Conservation (phyloP, 2,113 vertebrate genomes). For the Pygathrix nemaeus region DNA sequence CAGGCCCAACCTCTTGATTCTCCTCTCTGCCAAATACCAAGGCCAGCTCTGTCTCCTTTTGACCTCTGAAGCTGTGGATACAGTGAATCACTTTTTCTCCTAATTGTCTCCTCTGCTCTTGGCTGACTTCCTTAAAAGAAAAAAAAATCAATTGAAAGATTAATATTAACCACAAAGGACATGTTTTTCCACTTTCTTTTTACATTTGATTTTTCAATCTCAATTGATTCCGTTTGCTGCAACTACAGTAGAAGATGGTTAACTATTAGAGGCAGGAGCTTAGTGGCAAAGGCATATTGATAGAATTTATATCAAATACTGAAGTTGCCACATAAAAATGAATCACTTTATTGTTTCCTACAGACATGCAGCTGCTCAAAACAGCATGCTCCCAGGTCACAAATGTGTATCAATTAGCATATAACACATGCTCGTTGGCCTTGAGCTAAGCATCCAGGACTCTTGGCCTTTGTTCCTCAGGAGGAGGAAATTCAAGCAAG, state of each 20-base stretch:
- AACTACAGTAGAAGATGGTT: neutral
- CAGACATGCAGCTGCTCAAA: neutral
- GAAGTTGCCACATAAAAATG: neutral
- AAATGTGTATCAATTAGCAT: fast-evolving
- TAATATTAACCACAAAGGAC: slow-evolving; percentile 38
- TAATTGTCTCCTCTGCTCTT: neutral
- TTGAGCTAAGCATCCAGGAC: neutral
- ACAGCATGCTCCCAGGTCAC: neutral
- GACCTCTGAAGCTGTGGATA: neutral
- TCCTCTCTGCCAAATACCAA: neutral
- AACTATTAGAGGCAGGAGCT: neutral
- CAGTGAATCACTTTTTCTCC: neutral
- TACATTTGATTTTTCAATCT: slow-evolving; percentile 17
- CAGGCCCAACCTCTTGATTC: neutral
- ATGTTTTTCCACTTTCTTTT: slow-evolving; percentile 10
- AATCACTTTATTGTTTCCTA: neutral
- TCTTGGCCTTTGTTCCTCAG: neutral
- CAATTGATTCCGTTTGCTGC: neutral
- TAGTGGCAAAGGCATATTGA: neutral
- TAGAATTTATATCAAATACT: neutral
- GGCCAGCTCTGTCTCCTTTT: neutral
- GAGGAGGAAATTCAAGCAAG: neutral
- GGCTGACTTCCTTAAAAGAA: slow-evolving; percentile 17
- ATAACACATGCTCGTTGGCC: neutral
- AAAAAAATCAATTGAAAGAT: slow-evolving; percentile 19